Percentiles rank a stretch among this genome's conserved stretches.
phyloP scores from a whole-genome alignment of 2,888 invertebrate species.

The Caenorhabditis angaria region DNA sequence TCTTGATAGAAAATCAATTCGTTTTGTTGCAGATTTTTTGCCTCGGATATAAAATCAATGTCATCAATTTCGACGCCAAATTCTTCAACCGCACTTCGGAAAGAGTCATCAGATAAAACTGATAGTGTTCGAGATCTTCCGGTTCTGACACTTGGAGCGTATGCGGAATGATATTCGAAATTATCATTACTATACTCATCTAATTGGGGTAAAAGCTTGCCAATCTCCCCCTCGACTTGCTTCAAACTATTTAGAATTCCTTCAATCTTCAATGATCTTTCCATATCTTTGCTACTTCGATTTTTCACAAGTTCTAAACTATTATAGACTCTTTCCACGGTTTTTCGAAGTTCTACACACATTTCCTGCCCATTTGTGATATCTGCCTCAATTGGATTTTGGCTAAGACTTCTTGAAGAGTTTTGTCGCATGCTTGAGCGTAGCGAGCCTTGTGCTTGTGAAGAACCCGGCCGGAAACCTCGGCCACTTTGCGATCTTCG shows the following conservation, averaged over 20 bases:
- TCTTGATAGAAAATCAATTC: slow-evolving; percentile 85
- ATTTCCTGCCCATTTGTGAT: slow-evolving; percentile 39
- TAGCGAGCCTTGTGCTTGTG: slow-evolving; percentile 8
- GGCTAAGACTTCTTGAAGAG: slow-evolving; percentile 33
- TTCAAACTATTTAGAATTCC: slow-evolving; percentile 29
- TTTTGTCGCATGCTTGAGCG: slow-evolving; percentile 29
- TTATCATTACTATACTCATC: slow-evolving; percentile 31
- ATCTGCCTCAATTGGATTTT: slow-evolving; percentile 39
- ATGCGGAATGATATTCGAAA: slow-evolving; percentile 32
- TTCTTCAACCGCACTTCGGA: slow-evolving; percentile 90
- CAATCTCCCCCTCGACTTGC: slow-evolving; percentile 29
- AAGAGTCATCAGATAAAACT: slow-evolving; percentile 91
- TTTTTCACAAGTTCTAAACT: slow-evolving; percentile 56
- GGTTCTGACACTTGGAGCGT: slow-evolving; percentile 37
- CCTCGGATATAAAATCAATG: slow-evolving; percentile 35
- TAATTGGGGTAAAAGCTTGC: slow-evolving; percentile 22
- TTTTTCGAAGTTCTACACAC: slow-evolving; percentile 48
- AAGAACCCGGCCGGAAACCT: no score
- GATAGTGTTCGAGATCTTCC: slow-evolving; percentile 72
- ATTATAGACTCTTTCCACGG: slow-evolving; percentile 47
- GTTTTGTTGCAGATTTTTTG: slow-evolving; percentile 78
- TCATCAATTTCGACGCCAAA: slow-evolving; percentile 54
- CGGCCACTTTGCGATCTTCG: slow-evolving; percentile 32
- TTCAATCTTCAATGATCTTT: slow-evolving; percentile 47
- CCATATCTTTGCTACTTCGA: slow-evolving; percentile 57